Percentiles rank a stretch among this genome's conserved stretches.
These are phyloP conservation scores for Sinelater perroti DNA, from an alignment of 2,888 invertebrate species.

Conservation along the genomic window DNA sequence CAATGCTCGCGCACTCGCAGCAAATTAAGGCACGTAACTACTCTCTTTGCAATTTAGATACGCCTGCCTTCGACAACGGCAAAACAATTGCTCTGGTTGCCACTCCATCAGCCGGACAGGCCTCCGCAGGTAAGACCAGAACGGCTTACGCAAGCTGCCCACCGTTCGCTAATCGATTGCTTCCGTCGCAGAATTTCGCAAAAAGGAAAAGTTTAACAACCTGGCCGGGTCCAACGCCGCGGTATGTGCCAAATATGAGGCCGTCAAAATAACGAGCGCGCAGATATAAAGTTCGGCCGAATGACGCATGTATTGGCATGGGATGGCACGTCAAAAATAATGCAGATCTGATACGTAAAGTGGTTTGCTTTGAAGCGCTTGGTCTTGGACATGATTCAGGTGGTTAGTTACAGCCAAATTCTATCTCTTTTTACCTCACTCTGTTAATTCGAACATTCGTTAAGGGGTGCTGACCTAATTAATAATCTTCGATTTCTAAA, in stretches of 20 bases:
- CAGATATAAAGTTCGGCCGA: constrained; percentile 8
- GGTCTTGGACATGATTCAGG: too few species aligned
- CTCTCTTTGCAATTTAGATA: constrained; percentile 10
- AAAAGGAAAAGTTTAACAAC: constrained; percentile 22
- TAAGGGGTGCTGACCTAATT: too few species aligned
- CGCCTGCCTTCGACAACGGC: constrained; percentile 3
- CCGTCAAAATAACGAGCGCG: constrained; percentile 15
- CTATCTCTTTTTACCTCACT: too few species aligned
- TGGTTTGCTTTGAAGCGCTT: too few species aligned
- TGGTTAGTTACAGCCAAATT: too few species aligned
- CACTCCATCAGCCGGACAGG: too few species aligned
- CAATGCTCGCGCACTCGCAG: constrained; percentile 2
- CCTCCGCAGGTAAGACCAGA: too few species aligned
- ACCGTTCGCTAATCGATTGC: background rate
- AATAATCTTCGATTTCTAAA: too few species aligned
- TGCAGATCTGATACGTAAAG: too few species aligned
- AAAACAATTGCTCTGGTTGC: constrained; percentile 1
- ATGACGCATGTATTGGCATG: constrained; percentile 8
- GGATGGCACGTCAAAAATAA: too few species aligned
- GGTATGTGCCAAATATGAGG: constrained; percentile 19
- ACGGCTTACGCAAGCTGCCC: background rate
- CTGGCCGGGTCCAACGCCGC: constrained; percentile 6
- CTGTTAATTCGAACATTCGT: too few species aligned
- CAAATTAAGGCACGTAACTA: constrained; percentile 16
- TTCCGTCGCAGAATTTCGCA: constrained; percentile 6